Evolutionary conservation across 1,140 invertebrate genomes (phyloP).

Genomic region (Aphelinus certus): DNA sequence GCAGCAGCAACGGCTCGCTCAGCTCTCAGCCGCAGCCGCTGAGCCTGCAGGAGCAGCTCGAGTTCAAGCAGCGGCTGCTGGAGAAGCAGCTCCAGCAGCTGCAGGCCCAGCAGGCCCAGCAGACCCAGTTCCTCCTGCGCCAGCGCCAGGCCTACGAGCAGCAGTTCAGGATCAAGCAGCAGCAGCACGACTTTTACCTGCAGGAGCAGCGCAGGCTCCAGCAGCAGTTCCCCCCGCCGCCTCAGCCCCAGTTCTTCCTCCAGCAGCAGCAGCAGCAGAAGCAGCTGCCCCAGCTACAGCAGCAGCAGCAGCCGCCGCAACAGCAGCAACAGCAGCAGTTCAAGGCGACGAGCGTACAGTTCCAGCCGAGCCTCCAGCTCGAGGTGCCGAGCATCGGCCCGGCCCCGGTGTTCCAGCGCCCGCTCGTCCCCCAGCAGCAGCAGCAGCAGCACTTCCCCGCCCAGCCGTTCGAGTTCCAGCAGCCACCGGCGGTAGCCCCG

Average conservation of each 20-base stretch:
- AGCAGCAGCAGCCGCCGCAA: slow-evolving; percentile 40
- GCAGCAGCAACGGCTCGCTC: slow-evolving; percentile 48
- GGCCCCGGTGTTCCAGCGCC: slow-evolving; percentile 54
- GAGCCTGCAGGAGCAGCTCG: slow-evolving; percentile 69
- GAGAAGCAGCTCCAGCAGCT: slow-evolving; percentile 75
- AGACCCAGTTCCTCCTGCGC: slow-evolving; percentile 72
- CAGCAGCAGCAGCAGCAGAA: slow-evolving; percentile 51
- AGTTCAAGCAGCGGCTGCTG: slow-evolving; percentile 75
- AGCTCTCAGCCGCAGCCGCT: slow-evolving; percentile 46
- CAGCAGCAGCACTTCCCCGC: slow-evolving; percentile 62
- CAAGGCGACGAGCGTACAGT: slow-evolving; percentile 50
- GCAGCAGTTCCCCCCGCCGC: slow-evolving; percentile 51
- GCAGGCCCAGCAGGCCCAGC: slow-evolving; percentile 76
- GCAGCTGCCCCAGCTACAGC: slow-evolving; percentile 47
- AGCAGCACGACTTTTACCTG: slow-evolving; percentile 62
- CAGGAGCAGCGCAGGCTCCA: slow-evolving; percentile 62
- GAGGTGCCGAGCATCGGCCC: slow-evolving; percentile 54
- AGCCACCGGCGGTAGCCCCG: slow-evolving; percentile 59
- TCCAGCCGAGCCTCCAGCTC: slow-evolving; percentile 56
- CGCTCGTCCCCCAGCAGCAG: slow-evolving; percentile 57
- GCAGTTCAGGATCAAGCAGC: slow-evolving; percentile 62
- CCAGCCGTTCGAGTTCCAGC: slow-evolving; percentile 53
- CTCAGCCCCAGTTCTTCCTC: slow-evolving; percentile 49
- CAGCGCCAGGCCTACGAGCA: slow-evolving; percentile 71
- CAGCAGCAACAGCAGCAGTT: slow-evolving; percentile 56